These are phyloP conservation scores for Drosophila putrida DNA, from an alignment of 2,888 invertebrate genomes.

Conservation along the genomic window DNA sequence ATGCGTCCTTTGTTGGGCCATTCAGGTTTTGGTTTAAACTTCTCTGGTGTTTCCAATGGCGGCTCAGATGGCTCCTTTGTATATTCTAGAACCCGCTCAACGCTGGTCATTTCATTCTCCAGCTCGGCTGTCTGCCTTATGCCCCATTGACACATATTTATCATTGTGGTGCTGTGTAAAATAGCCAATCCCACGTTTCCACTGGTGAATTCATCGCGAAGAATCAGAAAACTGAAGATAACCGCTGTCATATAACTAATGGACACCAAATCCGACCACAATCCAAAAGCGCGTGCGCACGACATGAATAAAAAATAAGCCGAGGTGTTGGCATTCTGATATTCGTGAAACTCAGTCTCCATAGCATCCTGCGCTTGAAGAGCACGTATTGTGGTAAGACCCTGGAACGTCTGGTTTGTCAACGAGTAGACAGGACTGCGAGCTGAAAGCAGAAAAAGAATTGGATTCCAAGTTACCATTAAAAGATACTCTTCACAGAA, in stretches of 20 bases:
- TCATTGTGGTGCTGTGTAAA: slow-evolving; percentile 89
- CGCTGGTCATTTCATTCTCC: slow-evolving; percentile 93
- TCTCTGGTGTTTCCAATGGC: slow-evolving; percentile 86
- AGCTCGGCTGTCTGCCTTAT: slow-evolving; percentile 94
- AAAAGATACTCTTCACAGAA: too few species aligned
- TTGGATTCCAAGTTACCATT: background rate
- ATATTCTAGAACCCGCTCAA: slow-evolving; percentile 94
- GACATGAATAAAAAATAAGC: slow-evolving; percentile 93
- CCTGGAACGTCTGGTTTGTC: slow-evolving; percentile 91
- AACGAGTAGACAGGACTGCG: slow-evolving; percentile 93
- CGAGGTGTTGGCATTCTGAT: slow-evolving; percentile 89
- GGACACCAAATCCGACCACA: slow-evolving; percentile 96
- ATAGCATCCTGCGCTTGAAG: slow-evolving; percentile 89
- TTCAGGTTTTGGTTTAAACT: slow-evolving; percentile 85
- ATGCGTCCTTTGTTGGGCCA: slow-evolving; percentile 91
- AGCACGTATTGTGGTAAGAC: slow-evolving; percentile 91
- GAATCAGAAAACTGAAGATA: slow-evolving; percentile 92
- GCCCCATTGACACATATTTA: slow-evolving; percentile 93
- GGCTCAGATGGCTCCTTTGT: slow-evolving; percentile 89
- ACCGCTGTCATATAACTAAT: slow-evolving; percentile 94
- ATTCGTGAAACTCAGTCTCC: slow-evolving; percentile 88
- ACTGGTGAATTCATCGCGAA: slow-evolving; percentile 85
- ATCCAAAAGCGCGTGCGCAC: slow-evolving; percentile 96
- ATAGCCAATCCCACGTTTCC: slow-evolving; percentile 91
- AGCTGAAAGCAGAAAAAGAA: slow-evolving; percentile 85